Evolutionary conservation across 2,797 vertebrate species (phyloP).

Genomic region (Hephaestus fuliginosus): DNA sequence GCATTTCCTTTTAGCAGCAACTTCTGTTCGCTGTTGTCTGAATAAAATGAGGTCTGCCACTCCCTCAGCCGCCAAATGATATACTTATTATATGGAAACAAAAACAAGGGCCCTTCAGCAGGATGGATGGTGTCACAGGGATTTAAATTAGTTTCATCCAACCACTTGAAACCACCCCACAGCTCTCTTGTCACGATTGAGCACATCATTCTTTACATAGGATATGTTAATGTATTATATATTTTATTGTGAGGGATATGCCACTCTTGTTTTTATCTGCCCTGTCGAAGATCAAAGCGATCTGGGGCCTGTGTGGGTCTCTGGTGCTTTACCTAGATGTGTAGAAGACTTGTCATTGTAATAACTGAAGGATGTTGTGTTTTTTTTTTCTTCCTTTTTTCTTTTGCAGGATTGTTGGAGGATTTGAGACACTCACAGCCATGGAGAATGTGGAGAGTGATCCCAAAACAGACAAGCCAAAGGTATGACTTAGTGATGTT

Average conservation of each 20-base stretch:
- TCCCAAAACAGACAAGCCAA: conserved; percentile 94
- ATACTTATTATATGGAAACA: background rate
- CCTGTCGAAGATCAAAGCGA: background rate
- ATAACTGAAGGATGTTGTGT: background rate
- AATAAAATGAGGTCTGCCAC: conserved; percentile 12
- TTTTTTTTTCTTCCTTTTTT: background rate
- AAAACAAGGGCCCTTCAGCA: background rate
- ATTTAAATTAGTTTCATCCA: background rate
- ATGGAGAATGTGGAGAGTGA: conserved; percentile 98
- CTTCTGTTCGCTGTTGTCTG: background rate
- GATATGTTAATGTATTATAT: background rate
- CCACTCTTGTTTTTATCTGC: background rate
- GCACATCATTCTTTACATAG: conserved; percentile 10
- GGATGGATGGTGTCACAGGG: conserved; percentile 14
- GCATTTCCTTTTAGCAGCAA: conserved; percentile 24
- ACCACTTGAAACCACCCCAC: background rate
- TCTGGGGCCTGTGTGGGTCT: background rate
- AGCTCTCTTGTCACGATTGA: background rate
- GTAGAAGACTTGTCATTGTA: background rate
- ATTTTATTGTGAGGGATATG: background rate
- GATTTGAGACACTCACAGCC: conserved; percentile 95
- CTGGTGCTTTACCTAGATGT: background rate
- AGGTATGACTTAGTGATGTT: conserved; percentile 82
- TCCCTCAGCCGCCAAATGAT: background rate
- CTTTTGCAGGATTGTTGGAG: conserved; percentile 93